These are phyloP conservation scores for Gisinianus flammeolus DNA, from an alignment of 2,888 invertebrate genomes.

Conservation along the genomic window DNA sequence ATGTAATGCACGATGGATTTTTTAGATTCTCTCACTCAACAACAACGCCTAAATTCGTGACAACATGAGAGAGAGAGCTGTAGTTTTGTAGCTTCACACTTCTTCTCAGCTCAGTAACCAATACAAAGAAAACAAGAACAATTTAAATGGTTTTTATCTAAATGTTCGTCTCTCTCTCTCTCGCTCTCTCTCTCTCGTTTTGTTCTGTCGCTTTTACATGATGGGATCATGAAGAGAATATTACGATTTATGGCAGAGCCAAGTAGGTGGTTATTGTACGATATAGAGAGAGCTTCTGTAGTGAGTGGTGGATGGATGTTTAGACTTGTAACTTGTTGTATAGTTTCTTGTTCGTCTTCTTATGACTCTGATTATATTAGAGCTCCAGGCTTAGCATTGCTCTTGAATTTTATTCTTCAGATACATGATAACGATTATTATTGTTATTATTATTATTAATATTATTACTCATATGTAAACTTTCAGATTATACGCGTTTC, in stretches of 20 bases:
- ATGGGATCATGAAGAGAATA: conserved; percentile 4
- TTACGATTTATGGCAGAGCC: conserved; percentile 14
- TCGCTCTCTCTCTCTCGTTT: neutral
- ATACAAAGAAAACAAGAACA: neutral
- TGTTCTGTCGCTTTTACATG: neutral
- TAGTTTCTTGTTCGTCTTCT: neutral
- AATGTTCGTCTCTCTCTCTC: neutral
- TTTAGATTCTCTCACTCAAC: too few species aligned
- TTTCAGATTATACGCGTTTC: neutral
- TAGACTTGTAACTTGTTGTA: too few species aligned
- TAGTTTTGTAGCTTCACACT: too few species aligned
- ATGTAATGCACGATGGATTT: too few species aligned
- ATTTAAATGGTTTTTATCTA: conserved; percentile 19
- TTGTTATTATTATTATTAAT: neutral
- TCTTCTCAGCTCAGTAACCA: too few species aligned
- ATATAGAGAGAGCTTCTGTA: neutral
- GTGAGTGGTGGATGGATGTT: too few species aligned
- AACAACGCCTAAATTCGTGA: too few species aligned
- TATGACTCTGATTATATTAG: neutral
- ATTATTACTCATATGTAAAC: neutral
- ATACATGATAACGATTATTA: neutral
- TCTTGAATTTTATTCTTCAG: neutral
- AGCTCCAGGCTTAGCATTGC: neutral
- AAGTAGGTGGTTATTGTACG: conserved; percentile 14
- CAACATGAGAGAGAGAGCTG: too few species aligned